phyloP scores from a whole-genome alignment of 2,888 invertebrate genomes.

The Polydesmus complanatus region DNA sequence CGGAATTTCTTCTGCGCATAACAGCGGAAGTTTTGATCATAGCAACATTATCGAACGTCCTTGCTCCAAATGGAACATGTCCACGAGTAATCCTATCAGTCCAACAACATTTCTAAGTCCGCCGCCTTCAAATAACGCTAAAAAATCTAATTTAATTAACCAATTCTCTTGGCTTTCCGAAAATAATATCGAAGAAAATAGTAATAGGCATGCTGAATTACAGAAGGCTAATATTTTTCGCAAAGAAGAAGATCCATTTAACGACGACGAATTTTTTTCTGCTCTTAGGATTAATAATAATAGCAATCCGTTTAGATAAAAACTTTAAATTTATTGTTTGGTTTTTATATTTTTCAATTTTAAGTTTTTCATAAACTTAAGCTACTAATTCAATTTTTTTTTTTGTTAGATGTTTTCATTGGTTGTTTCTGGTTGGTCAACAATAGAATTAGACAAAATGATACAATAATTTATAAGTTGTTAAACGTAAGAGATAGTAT shows the following conservation, averaged over 20 bases:
- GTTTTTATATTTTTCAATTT: too few species aligned
- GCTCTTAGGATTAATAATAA: constrained; percentile 5
- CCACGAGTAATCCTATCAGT: not conserved
- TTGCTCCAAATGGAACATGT: not conserved
- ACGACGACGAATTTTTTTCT: constrained; percentile 60
- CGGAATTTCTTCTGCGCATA: not conserved
- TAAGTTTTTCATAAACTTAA: too few species aligned
- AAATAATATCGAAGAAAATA: too few species aligned
- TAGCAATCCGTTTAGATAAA: not conserved
- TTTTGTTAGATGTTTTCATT: too few species aligned
- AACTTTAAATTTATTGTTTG: not conserved
- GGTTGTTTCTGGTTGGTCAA: too few species aligned
- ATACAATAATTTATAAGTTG: too few species aligned
- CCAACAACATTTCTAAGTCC: not conserved
- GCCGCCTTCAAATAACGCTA: not conserved
- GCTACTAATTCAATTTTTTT: too few species aligned
- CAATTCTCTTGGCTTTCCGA: too few species aligned
- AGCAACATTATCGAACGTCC: not conserved
- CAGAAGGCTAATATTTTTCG: constrained; percentile 52
- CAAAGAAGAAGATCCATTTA: constrained; percentile 73
- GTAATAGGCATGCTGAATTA: too few species aligned
- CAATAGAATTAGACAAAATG: too few species aligned
- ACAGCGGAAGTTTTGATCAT: not conserved
- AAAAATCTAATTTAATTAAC: too few species aligned
- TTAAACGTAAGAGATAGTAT: too few species aligned